These are phyloP conservation scores for Emydura subglobosa DNA, from an alignment of 2,113 vertebrate genomes.

Conservation along the genomic window DNA sequence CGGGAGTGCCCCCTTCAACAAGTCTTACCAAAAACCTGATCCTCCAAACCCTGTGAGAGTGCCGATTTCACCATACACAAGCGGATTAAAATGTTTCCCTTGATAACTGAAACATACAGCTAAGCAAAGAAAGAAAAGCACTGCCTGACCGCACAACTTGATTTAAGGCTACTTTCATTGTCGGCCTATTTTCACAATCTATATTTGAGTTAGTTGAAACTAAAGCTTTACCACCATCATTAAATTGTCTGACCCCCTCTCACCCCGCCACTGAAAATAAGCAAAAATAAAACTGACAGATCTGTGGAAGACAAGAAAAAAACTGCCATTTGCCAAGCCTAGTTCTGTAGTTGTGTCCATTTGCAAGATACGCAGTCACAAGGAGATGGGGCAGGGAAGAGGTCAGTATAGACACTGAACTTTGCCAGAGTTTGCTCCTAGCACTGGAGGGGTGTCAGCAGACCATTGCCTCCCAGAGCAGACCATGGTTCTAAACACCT, in stretches of 20 bases:
- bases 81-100: background rate
- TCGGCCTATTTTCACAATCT: too few species aligned
- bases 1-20: background rate
- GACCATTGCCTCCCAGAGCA: background rate
- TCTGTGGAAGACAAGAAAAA: too few species aligned
- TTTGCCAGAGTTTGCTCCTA: background rate
- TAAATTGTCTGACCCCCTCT: background rate
- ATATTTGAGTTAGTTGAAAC: background rate
- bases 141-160: background rate
- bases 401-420: background rate
- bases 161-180: too few species aligned
- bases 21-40: background rate
- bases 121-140: background rate
- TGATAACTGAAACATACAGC: too few species aligned
- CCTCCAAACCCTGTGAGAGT: too few species aligned
- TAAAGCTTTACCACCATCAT: background rate
- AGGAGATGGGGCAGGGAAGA: background rate
- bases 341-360: background rate
- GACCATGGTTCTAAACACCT: background rate
- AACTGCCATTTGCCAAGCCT: background rate
- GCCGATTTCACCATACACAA: too few species aligned
- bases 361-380: background rate
- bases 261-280: too few species aligned
- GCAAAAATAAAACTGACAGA: too few species aligned
- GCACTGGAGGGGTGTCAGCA: too few species aligned